Percentiles rank a stretch among this genome's conserved stretches.
phyloP scores from a whole-genome alignment of 2,888 invertebrate species.

The Trissolcus brochymenae region DNA sequence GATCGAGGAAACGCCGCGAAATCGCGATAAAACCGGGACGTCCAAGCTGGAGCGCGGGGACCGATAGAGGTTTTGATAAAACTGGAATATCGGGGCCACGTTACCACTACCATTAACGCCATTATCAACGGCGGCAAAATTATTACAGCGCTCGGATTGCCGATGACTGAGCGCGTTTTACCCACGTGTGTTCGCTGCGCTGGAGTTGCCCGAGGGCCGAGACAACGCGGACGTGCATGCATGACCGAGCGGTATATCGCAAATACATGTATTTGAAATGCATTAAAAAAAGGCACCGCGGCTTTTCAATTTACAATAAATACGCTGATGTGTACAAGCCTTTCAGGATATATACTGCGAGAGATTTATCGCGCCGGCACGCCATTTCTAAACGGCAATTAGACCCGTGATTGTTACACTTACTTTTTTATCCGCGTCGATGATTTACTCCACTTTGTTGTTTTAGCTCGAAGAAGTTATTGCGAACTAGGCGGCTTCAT shows the following conservation, averaged over 20 bases:
- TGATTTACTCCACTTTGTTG: conserved; percentile 33
- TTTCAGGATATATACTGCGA: conserved; percentile 27
- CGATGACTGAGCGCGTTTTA: conserved; percentile 35
- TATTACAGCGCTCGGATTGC: conserved; percentile 26
- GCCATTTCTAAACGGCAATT: conserved; percentile 48
- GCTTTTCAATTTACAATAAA: conserved; percentile 57
- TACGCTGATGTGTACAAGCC: conserved; percentile 42
- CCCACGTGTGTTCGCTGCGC: conserved; percentile 4
- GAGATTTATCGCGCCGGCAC: conserved; percentile 42
- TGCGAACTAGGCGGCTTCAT: conserved; percentile 17
- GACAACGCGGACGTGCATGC: conserved; percentile 35
- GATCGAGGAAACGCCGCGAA: conserved; percentile 48
- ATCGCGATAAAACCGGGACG: conserved; percentile 26
- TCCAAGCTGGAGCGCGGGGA: conserved; percentile 1
- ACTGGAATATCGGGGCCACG: conserved; percentile 40
- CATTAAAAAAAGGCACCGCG: conserved; percentile 42
- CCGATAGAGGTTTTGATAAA: conserved; percentile 45
- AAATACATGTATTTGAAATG: conserved; percentile 47
- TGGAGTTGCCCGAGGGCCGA: conserved; percentile 34
- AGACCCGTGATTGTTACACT: conserved; percentile 48
- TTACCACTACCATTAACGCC: conserved; percentile 24
- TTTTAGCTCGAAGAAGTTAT: conserved; percentile 17
- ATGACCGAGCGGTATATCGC: conserved; percentile 36
- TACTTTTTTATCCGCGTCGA: conserved; percentile 23
- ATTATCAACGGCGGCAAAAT: conserved; percentile 33